Base-by-base conservation (phyloP, 2,797 vertebrate species). In the Tragopan temminckii region DNA sequence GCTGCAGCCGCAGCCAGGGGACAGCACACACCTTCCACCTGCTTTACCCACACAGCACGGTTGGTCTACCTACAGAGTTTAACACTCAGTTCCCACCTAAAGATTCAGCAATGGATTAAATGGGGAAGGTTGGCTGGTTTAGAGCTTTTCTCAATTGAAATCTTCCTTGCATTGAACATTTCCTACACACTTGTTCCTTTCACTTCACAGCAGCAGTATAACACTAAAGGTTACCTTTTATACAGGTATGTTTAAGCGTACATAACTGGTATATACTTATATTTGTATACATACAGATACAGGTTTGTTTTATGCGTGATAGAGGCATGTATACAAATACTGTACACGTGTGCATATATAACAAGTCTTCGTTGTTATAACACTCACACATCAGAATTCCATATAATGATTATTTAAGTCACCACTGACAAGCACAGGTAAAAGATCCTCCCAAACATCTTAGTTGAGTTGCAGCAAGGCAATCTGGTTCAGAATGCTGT, bases 341-440 rank as follows among this genome's bases (percentile, higher is more conserved):
- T 48, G 9, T 8, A 35, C 21, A 15, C 20, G 8, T 12, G 11
- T 35, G 42, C 42, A 13, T 6, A 1, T 31, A 11, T 16, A 36
- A 38, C 36, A 13, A 0, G 1, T 4, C 5, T 2, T 9, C 5
- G 5, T n/a, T 13, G 13, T 7, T 31, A 36, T 11, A 24, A 4
- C 2, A 18, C 10, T 7, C 23, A 61, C 9, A 6, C 19, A 13
- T 3, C 36, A 5, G 38, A 10, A 7, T n/a, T 21, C 35, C 7
- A 29, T 8, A 5, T 11, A 10, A 14, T 15, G 36, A 4, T 23
- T 13, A 61, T n/a, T 35, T 2, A 14, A 38, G 15, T 7, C 35
- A 8, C 38, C 75, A 8, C 25, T 62, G 45, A 2, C 68, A 48
- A 61, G 3, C 0, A 4, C 4, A 35, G 57, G 40, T 23, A 36